Conservation (phyloP, 2,113 vertebrate genomes). For the Regulus satrapa region DNA sequence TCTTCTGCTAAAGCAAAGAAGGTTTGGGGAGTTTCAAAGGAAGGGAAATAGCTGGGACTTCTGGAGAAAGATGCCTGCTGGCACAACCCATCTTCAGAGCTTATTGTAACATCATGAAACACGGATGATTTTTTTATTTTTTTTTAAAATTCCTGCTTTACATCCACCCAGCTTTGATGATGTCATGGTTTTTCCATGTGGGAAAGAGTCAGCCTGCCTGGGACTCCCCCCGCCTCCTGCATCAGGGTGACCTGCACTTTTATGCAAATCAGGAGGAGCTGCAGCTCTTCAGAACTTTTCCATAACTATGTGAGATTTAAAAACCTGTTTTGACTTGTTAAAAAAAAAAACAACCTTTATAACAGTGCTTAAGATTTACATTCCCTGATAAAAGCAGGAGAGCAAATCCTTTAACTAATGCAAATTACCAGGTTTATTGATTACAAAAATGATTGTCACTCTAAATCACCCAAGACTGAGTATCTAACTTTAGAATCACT, state of each 20-base stretch:
- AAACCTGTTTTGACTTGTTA: slow-evolving; percentile 44
- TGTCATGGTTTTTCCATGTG: slow-evolving; percentile 84
- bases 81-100: background rate
- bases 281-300: slow-evolving; percentile 73
- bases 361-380: background rate
- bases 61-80: background rate
- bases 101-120: background rate
- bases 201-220: slow-evolving; percentile 74
- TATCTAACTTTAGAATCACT: background rate
- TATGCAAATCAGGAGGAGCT: slow-evolving; percentile 78
- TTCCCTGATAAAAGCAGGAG: background rate
- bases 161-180: slow-evolving; percentile 72
- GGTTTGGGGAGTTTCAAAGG: background rate
- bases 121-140: background rate
- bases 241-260: slow-evolving; percentile 45
- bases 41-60: background rate
- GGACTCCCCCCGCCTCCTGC: slow-evolving; percentile 78
- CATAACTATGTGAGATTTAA: slow-evolving; percentile 65
- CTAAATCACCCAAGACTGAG: background rate
- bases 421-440: background rate
- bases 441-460: background rate
- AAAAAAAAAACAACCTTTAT: background rate
- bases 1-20: background rate
- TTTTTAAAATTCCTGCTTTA: slow-evolving; percentile 74
- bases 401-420: background rate